phyloP scores from a whole-genome alignment of 2,888 invertebrate genomes.

The Stenchaetothrips biformis region DNA sequence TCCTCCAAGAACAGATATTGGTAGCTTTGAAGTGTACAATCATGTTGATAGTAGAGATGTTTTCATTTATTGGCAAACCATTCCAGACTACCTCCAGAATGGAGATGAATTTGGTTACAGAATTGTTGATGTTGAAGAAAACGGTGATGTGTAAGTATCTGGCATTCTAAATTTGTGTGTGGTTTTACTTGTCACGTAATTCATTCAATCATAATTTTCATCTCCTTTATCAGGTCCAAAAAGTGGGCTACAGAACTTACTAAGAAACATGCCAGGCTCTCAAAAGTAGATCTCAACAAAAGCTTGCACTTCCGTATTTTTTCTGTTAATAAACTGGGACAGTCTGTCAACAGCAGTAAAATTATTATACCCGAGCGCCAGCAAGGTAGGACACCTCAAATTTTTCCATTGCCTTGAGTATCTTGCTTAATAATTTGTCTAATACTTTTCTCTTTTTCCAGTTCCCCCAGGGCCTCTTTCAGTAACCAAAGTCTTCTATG shows the following conservation, averaged over 20 bases:
- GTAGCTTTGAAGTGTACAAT: slow-evolving; percentile 62
- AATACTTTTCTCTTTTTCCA: slow-evolving; percentile 38
- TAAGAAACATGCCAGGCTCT: slow-evolving; percentile 57
- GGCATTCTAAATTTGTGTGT: slow-evolving; percentile 10
- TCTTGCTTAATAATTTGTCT: slow-evolving; percentile 20
- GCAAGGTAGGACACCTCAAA: slow-evolving; percentile 47
- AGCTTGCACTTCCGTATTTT: slow-evolving; percentile 55
- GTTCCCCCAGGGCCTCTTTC: slow-evolving; percentile 52
- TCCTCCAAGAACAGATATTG: slow-evolving; percentile 64
- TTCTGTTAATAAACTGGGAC: slow-evolving; percentile 58
- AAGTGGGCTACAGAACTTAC: slow-evolving; percentile 52
- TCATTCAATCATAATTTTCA: neutral
- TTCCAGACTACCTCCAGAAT: slow-evolving; percentile 63
- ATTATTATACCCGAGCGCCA: slow-evolving; percentile 57
- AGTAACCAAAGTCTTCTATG: slow-evolving; percentile 68
- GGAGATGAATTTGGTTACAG: slow-evolving; percentile 69
- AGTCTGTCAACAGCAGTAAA: slow-evolving; percentile 53
- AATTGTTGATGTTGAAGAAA: slow-evolving; percentile 50
- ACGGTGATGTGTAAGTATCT: slow-evolving; percentile 40
- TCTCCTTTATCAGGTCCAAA: slow-evolving; percentile 39
- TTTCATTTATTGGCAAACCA: slow-evolving; percentile 73
- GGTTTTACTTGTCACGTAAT: slow-evolving; percentile 3
- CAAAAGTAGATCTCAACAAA: slow-evolving; percentile 48
- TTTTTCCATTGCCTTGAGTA: slow-evolving; percentile 28
- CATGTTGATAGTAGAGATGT: slow-evolving; percentile 54